Evolutionary conservation across 2,888 invertebrate species (phyloP).

Genomic region (Cheilosia pagana): DNA sequence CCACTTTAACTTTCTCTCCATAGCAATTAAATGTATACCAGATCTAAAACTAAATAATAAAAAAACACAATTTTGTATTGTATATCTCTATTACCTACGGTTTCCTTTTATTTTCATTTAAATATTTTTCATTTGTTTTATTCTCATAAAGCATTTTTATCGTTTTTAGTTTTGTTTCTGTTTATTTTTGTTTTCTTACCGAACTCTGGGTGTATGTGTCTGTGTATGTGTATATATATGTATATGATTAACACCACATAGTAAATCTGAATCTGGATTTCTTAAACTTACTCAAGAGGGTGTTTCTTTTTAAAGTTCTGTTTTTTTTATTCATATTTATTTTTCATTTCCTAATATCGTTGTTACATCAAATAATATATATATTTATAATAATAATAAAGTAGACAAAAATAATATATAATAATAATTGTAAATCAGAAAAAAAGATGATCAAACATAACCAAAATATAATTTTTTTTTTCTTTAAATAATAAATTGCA

Average conservation of each 20-base stretch:
- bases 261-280: conserved; percentile 63
- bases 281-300: conserved; percentile 36
- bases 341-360: conserved; percentile 70
- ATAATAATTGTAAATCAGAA: conserved; percentile 11
- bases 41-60: too few relatives aligned
- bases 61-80: conserved; percentile 49
- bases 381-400: conserved; percentile 32
- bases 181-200: conserved; percentile 36
- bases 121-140: conserved; percentile 65
- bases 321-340: conserved; percentile 21
- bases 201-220: conserved; percentile 33
- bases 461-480: conserved; percentile 13
- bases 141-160: conserved; percentile 71
- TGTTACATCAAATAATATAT: conserved; percentile 68
- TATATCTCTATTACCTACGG: conserved; percentile 74
- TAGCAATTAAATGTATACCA: too few relatives aligned
- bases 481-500: conserved; percentile 20
- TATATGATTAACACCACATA: conserved; percentile 50
- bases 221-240: conserved; percentile 10
- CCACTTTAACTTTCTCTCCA: too few relatives aligned
- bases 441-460: conserved; percentile 32
- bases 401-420: conserved; percentile 33
- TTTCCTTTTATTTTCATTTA: conserved; percentile 69
- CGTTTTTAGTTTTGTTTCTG: conserved; percentile 27
- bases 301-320: conserved; percentile 16